A percentile compares a stretch with the other conserved stretches of the same genome.
These are phyloP conservation scores for Chrysocyon brachyurus DNA, from an alignment of 2,797 vertebrate genomes.

Conservation along the genomic window DNA sequence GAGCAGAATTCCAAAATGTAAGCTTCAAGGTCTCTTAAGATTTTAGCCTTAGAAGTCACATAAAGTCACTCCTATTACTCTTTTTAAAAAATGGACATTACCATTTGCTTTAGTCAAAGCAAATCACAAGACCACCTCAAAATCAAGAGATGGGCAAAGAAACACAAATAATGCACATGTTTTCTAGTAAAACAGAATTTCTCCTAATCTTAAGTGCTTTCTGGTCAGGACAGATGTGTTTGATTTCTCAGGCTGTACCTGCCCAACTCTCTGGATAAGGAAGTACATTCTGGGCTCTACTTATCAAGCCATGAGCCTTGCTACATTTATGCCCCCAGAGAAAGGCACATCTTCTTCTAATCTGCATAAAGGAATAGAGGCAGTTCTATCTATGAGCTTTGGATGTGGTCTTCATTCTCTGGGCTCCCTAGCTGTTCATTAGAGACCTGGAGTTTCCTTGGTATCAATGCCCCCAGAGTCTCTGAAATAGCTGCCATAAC, in stretches of 20 bases:
- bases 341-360: neutral
- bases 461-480: neutral
- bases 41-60: neutral
- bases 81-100: too few species aligned
- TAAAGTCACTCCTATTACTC: constrained; percentile 7
- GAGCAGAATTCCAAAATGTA: constrained; percentile 29
- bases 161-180: neutral
- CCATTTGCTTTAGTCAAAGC: neutral
- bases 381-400: neutral
- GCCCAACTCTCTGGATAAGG: neutral
- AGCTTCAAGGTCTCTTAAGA: neutral
- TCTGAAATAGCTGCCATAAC: neutral
- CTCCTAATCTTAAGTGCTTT: neutral
- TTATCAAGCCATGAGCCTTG: neutral
- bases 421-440: neutral
- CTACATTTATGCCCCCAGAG: neutral
- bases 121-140: constrained; percentile 34
- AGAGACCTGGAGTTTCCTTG: neutral
- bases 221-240: neutral
- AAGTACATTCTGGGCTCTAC: neutral
- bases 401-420: neutral
- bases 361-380: neutral
- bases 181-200: neutral
- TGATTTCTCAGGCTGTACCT: neutral
- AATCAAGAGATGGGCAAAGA: neutral